Evolutionary conservation across 2,797 vertebrate genomes (phyloP).

Genomic region (Centroberyx gerrardi): DNA sequence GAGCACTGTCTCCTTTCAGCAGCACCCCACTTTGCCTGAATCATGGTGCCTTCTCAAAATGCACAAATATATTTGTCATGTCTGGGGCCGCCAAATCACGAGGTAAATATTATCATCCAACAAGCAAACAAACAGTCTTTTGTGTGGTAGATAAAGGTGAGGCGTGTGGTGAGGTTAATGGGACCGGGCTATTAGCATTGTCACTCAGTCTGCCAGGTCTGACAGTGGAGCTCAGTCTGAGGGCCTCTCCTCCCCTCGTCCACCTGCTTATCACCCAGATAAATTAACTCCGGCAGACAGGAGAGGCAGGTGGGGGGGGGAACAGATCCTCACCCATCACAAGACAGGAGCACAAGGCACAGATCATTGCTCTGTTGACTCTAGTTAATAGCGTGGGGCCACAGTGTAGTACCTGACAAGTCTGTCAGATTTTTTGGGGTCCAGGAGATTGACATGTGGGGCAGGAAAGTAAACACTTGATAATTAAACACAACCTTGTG

Average conservation of each 20-base stretch:
- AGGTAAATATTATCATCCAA: slow-evolving; percentile 88
- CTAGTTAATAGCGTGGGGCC: slow-evolving; percentile 86
- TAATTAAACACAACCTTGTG: slow-evolving; percentile 82
- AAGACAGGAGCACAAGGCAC: slow-evolving; percentile 85
- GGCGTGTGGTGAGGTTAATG: slow-evolving; percentile 87
- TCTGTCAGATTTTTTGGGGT: slow-evolving; percentile 81
- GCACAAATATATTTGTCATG: slow-evolving; percentile 85
- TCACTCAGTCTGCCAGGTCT: slow-evolving; percentile 89
- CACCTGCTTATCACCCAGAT: slow-evolving; percentile 88
- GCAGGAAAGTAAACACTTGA: slow-evolving; percentile 80
- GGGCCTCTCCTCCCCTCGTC: slow-evolving; percentile 83
- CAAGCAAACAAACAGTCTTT: slow-evolving; percentile 88
- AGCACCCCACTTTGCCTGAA: slow-evolving; percentile 49
- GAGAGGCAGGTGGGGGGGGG: slow-evolving; percentile 83
- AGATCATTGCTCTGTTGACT: slow-evolving; percentile 87
- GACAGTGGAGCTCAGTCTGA: slow-evolving; percentile 87
- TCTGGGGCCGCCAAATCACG: slow-evolving; percentile 77
- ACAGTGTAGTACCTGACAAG: slow-evolving; percentile 60
- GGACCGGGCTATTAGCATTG: slow-evolving; percentile 89
- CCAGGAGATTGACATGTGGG: slow-evolving; percentile 76
- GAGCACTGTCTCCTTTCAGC: slow-evolving; percentile 56
- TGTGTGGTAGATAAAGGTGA: slow-evolving; percentile 87
- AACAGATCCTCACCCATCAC: slow-evolving; percentile 82
- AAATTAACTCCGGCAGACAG: slow-evolving; percentile 88
- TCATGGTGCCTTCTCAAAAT: slow-evolving; percentile 75